A percentile compares a stretch with the other conserved stretches of the same genome.
Conservation (phyloP, 2,113 vertebrate species). For the Tetrax tetrax region DNA sequence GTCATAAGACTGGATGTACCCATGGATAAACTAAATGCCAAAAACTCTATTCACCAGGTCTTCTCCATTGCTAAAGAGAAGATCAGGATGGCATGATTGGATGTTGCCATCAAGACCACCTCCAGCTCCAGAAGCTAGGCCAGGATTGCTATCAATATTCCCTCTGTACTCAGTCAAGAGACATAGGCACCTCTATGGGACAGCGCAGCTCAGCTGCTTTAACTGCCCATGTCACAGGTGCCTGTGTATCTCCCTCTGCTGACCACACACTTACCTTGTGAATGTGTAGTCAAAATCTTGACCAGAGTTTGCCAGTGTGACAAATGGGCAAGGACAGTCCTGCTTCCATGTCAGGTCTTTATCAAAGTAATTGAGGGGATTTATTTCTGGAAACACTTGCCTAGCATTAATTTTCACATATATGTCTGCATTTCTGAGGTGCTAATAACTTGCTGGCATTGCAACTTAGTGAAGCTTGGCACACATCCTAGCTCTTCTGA, state of each 20-base stretch:
- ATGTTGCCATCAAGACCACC: neutral
- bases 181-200: neutral
- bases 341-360: neutral
- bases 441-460: conserved; percentile 3
- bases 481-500: neutral
- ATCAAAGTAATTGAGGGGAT: neutral
- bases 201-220: neutral
- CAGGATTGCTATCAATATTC: neutral
- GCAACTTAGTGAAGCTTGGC: neutral
- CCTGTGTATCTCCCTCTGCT: neutral
- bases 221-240: accelerated
- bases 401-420: neutral
- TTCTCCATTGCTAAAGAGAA: neutral
- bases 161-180: neutral
- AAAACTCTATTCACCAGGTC: neutral
- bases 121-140: neutral
- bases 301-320: neutral
- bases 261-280: neutral
- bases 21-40: neutral
- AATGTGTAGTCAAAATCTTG: neutral
- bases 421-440: neutral
- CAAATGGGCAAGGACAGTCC: neutral
- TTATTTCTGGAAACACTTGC: conserved; percentile 1
- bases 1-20: neutral
- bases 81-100: neutral